phyloP scores from a whole-genome alignment of 2,797 vertebrate genomes.

The Antrozous pallidus region DNA sequence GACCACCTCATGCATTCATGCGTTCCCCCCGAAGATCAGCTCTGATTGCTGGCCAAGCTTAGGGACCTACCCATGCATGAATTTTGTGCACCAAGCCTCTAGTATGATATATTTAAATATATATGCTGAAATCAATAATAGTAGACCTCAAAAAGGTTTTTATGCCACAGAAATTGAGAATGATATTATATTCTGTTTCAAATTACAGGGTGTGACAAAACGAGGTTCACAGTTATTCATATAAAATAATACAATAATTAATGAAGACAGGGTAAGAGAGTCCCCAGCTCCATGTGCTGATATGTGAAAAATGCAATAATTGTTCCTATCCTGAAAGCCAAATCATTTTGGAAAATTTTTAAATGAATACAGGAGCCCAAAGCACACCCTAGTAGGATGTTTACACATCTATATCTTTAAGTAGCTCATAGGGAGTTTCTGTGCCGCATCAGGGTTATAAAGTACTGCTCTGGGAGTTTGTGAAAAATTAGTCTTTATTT shows the following conservation, averaged over 20 bases:
- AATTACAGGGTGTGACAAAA: neutral
- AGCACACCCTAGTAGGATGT: neutral
- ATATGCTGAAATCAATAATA: neutral
- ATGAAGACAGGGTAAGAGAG: neutral
- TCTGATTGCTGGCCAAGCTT: no score
- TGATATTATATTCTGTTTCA: neutral
- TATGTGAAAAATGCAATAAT: neutral
- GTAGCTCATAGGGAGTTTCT: neutral
- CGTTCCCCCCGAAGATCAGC: no score
- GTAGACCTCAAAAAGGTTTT: neutral
- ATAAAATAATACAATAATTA: neutral
- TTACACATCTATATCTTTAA: neutral
- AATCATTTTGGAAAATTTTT: neutral
- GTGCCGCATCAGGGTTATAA: neutral
- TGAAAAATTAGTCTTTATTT: neutral
- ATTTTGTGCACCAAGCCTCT: no score
- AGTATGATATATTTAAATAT: no score
- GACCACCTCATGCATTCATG: no score
- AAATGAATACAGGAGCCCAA: neutral
- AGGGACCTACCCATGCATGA: no score
- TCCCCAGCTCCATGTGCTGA: neutral
- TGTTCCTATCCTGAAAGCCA: neutral
- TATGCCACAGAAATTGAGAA: neutral
- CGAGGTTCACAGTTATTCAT: neutral
- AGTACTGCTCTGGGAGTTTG: neutral